These are phyloP conservation scores for Solea solea DNA, from an alignment of 2,113 vertebrate species.

Conservation along the genomic window DNA sequence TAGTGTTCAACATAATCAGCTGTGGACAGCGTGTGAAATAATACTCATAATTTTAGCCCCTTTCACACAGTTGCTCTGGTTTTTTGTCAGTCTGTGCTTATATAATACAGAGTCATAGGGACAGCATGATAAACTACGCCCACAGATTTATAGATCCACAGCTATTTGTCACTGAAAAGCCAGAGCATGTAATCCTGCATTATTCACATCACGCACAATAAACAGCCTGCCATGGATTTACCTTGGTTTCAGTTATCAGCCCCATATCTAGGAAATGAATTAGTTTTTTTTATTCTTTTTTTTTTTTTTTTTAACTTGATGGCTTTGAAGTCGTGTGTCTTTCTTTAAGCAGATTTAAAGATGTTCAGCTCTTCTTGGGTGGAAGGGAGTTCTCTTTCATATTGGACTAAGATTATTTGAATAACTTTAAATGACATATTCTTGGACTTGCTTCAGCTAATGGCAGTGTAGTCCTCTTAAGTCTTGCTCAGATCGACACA, in stretches of 20 bases:
- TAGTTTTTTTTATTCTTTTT: slow-evolving; percentile 19
- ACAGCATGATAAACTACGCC: slow-evolving; percentile 40
- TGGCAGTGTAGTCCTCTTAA: neutral
- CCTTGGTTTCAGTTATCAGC: slow-evolving; percentile 24
- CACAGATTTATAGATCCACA: slow-evolving; percentile 48
- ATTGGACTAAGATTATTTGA: neutral
- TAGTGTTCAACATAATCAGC: slow-evolving; percentile 15
- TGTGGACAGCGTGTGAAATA: slow-evolving; percentile 30
- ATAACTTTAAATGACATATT: neutral
- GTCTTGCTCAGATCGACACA: slow-evolving; percentile 22
- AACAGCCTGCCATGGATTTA: slow-evolving; percentile 44
- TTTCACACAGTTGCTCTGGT: slow-evolving; percentile 14
- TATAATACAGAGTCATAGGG: slow-evolving; percentile 37
- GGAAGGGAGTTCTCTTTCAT: slow-evolving; percentile 16
- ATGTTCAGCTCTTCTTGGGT: slow-evolving; percentile 1
- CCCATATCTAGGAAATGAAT: slow-evolving; percentile 43
- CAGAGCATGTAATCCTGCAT: slow-evolving; percentile 50
- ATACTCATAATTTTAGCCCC: slow-evolving; percentile 11
- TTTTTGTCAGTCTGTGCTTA: slow-evolving; percentile 25
- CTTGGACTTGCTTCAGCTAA: neutral
- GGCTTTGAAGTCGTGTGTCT: slow-evolving; percentile 38
- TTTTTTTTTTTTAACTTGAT: no score
- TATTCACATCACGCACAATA: slow-evolving; percentile 53
- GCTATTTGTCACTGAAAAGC: slow-evolving; percentile 52
- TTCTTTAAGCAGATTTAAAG: slow-evolving; percentile 37